Percentiles rank a stretch among this genome's conserved stretches.
Evolutionary conservation across 1,140 invertebrate genomes (phyloP).

Genomic region (Carcinoscorpius rotundicauda): DNA sequence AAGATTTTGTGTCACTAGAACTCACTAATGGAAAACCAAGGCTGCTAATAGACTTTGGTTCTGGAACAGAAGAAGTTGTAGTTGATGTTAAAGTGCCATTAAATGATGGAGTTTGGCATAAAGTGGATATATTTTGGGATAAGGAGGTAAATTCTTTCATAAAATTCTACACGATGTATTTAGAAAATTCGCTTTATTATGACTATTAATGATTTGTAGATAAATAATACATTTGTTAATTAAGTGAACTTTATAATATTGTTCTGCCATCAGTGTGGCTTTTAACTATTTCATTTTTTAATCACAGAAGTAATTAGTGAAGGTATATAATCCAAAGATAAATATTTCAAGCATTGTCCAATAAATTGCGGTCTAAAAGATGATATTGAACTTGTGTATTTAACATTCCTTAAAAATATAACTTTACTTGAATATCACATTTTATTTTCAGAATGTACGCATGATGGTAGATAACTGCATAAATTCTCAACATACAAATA

Average conservation of each 20-base stretch:
- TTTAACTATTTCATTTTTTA: too few relatives aligned
- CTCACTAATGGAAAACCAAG: conserved; percentile 78
- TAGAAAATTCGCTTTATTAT: too few relatives aligned
- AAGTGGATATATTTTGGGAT: conserved; percentile 88
- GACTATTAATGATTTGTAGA: too few relatives aligned
- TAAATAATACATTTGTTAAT: too few relatives aligned
- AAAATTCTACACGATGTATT: too few relatives aligned
- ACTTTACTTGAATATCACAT: conserved; percentile 38
- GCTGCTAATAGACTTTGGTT: conserved; percentile 87
- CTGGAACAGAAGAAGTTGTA: conserved; percentile 75
- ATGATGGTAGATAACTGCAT: conserved; percentile 87
- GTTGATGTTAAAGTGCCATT: conserved; percentile 74
- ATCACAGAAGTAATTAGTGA: too few relatives aligned
- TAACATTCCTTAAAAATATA: conserved; percentile 42
- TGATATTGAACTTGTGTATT: too few relatives aligned
- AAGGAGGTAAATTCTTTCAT: conserved; percentile 48
- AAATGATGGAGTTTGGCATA: conserved; percentile 92
- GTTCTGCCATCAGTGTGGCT: too few relatives aligned
- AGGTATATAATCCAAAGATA: too few relatives aligned
- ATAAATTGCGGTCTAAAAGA: too few relatives aligned
- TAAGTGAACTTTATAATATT: too few relatives aligned
- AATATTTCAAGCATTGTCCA: too few relatives aligned
- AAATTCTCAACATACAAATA: conserved; percentile 74
- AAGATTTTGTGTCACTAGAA: conserved; percentile 88
- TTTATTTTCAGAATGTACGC: conserved; percentile 41